Percentiles rank a stretch among this genome's conserved stretches.
These are phyloP conservation scores for Saimiri boliviensis DNA, from an alignment of 2,113 vertebrate species.

Conservation along the genomic window DNA sequence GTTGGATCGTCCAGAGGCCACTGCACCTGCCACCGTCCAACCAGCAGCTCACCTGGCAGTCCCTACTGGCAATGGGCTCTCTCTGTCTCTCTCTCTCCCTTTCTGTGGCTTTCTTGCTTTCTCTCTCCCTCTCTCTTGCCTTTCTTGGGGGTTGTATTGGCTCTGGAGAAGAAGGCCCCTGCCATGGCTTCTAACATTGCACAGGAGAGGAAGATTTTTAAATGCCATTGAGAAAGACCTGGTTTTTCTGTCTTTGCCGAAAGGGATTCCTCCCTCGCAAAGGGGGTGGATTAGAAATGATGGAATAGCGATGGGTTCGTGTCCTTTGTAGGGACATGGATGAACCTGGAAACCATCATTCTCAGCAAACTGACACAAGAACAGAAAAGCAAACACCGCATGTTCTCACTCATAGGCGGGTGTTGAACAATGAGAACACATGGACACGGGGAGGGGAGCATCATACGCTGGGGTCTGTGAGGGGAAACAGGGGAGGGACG, in stretches of 20 bases:
- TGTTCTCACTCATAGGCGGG: no score
- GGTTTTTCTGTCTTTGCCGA: background rate
- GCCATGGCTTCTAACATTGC: background rate
- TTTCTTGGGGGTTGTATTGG: background rate
- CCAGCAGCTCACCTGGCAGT: background rate
- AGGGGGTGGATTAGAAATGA: background rate
- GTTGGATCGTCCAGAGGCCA: background rate
- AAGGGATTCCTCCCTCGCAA: background rate
- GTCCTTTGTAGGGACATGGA: no score
- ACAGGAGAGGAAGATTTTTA: constrained; percentile 39
- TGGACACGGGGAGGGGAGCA: no score
- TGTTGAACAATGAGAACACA: no score
- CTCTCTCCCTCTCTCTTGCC: background rate
- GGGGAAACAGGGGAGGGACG: no score
- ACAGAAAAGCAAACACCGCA: no score
- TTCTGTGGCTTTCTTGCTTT: background rate
- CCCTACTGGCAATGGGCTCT: background rate
- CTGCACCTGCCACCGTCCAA: background rate
- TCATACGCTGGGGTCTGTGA: no score
- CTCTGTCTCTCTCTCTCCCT: background rate
- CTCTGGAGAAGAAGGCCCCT: background rate
- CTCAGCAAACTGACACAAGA: no score
- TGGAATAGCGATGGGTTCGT: no score
- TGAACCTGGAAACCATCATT: no score
- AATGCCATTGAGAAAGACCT: background rate